These are phyloP conservation scores for Ciona savignyi DNA, from an alignment of 23 tunicate genomes.

Conservation along the genomic window DNA sequence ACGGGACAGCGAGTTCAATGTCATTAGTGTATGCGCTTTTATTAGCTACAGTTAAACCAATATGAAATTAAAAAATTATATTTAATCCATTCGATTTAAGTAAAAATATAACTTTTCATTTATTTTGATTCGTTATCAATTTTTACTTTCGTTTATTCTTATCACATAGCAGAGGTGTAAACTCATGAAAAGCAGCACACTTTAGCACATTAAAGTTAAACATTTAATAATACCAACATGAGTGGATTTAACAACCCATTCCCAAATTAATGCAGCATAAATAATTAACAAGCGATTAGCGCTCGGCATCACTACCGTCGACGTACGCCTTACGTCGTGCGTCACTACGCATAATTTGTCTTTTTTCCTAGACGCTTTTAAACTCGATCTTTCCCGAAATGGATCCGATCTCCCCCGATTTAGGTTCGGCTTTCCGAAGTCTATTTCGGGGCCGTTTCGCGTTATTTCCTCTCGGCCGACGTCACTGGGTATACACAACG, in stretches of 20 bases:
- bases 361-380: not conserved
- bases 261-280: not conserved
- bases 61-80: too few species aligned
- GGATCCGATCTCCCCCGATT: constrained; percentile 2
- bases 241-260: not conserved
- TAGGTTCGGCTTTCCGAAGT: not conserved
- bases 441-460: not conserved
- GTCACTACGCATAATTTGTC: constrained; percentile 4
- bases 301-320: constrained; percentile 4
- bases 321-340: constrained; percentile 4
- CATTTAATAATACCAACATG: too few species aligned
- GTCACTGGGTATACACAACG: not conserved
- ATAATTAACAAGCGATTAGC: not conserved
- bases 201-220: too few species aligned
- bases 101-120: too few species aligned
- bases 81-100: too few species aligned
- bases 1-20: too few species aligned
- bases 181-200: too few species aligned
- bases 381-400: not conserved
- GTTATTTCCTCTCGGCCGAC: not conserved
- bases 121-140: too few species aligned
- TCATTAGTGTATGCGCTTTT: too few species aligned
- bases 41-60: too few species aligned
- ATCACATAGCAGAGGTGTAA: too few species aligned
- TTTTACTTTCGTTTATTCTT: too few species aligned